Evolutionary conservation across 2,888 invertebrate species (phyloP), one percentile per base, ranked within the genome.

Genomic region (Toxonevra muliebris): DNA sequence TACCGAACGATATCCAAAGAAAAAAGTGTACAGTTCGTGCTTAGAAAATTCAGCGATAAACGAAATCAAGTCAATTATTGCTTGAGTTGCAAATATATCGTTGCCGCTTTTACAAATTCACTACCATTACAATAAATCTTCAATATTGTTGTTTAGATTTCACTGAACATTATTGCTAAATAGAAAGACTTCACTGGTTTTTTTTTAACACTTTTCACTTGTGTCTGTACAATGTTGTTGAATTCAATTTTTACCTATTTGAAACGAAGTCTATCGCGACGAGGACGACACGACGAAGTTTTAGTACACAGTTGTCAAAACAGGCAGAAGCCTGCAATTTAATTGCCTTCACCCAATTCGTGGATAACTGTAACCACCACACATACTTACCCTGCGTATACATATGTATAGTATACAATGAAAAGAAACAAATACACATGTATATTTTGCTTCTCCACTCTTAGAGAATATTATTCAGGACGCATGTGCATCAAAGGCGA

Each of bases 221-320:
- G 48, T 62, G 62, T 58, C 58, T 42, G 41, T 62, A 52, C 57
- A 62, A 67, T 64, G 64, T 68, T 68, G 54, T 60, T 48, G 45
- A 55, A 64, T 64, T 68, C 59, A 60, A 19, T 13, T 60, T 63
- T 52, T 57, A 41, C 53, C 54, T 53, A n/a, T 40, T 9, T 20
- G 12, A 20, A 40, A 58, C 50, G 64, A 63, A 60, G 67, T 54
- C 13, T 43, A 60, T 61, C 59, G 66, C 53, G 61, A 66, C 69
- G 66, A 66, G 55, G 55, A 54, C 63, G 64, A 64, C 55, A 66
- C 69, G 69, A 66, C 69, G 66, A 20, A 66, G 64, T 61, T 69
- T 66, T 54, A 69, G 66, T 64, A 69, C 60, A 64, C 72, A 77
- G 75, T 77, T 75, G 76, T 75, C 76, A 77, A 76, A 76, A 75